Percentiles rank a stretch among this genome's conserved stretches.
phyloP scores from a whole-genome alignment of 2,113 vertebrate genomes.

The Eupsittula cactorum region DNA sequence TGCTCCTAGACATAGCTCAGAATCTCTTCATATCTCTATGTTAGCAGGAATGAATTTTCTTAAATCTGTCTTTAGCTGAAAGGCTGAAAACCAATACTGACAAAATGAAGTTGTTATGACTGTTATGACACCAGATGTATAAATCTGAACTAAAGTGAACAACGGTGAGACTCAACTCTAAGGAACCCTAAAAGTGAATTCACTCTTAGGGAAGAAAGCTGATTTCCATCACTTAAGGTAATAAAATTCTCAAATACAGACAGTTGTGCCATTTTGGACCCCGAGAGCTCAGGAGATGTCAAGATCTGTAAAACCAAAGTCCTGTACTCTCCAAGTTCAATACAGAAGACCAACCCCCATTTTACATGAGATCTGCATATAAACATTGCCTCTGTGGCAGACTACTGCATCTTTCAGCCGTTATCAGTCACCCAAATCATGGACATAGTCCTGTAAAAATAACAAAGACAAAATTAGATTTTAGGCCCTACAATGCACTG shows the following conservation, averaged over 20 bases:
- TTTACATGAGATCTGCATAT: not conserved
- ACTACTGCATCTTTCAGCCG: not conserved
- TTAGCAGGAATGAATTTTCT: not conserved
- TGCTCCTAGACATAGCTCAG: not conserved
- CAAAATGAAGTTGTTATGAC: not conserved
- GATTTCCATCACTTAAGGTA: not conserved
- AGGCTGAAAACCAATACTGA: not conserved
- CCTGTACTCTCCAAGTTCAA: not conserved
- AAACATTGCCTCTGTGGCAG: not conserved
- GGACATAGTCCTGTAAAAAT: not conserved
- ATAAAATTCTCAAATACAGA: not conserved
- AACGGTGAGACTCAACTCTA: not conserved
- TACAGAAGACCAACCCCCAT: not conserved
- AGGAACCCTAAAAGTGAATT: not conserved
- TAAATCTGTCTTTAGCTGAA: not conserved
- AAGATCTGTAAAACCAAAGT: not conserved
- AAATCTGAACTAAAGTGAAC: not conserved
- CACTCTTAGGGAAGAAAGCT: not conserved
- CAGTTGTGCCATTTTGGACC: not conserved
- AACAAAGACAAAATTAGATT: not conserved
- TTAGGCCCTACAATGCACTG: fast-evolving
- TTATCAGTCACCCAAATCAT: not conserved
- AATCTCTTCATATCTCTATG: not conserved
- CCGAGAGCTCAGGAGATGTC: not conserved
- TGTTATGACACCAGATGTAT: not conserved